Evolutionary conservation across 2,113 vertebrate genomes (phyloP).

Genomic region (Silurus glanis): DNA sequence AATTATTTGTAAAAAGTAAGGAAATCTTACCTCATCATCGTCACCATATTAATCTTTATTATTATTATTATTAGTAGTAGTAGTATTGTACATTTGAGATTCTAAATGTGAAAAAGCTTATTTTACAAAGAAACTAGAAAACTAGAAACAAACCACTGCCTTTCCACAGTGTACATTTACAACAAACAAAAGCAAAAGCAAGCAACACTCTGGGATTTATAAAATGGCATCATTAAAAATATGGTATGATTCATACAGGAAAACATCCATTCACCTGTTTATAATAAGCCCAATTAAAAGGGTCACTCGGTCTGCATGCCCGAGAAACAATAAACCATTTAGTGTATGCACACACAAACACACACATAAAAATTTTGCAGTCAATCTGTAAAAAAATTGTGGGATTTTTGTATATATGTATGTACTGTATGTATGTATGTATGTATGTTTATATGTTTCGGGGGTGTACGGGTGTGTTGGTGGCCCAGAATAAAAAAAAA

Average conservation of each 20-base stretch:
- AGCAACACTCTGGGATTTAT: not conserved
- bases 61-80: too few species aligned
- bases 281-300: constrained; percentile 40
- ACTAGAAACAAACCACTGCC: not conserved
- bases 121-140: too few species aligned
- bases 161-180: not conserved
- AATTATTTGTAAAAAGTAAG: too few species aligned
- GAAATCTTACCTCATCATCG: too few species aligned
- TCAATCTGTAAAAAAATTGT: constrained; percentile 53
- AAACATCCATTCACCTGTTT: constrained; percentile 60
- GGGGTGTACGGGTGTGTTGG: constrained; percentile 44
- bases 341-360: constrained; percentile 38
- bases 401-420: constrained; percentile 24
- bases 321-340: constrained; percentile 60
- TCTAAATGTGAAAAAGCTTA: too few species aligned
- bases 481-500: constrained; percentile 55
- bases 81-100: too few species aligned
- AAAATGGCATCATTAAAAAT: not conserved
- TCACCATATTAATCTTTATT: too few species aligned
- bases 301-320: constrained; percentile 50
- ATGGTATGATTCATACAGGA: constrained; percentile 53
- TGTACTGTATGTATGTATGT: constrained; percentile 35
- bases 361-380: constrained; percentile 37
- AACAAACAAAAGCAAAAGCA: not conserved
- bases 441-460: not conserved